Evolutionary conservation across 2,888 invertebrate genomes (phyloP), one percentile per base, ranked within the genome.

Genomic region (Chironomus tentans): DNA sequence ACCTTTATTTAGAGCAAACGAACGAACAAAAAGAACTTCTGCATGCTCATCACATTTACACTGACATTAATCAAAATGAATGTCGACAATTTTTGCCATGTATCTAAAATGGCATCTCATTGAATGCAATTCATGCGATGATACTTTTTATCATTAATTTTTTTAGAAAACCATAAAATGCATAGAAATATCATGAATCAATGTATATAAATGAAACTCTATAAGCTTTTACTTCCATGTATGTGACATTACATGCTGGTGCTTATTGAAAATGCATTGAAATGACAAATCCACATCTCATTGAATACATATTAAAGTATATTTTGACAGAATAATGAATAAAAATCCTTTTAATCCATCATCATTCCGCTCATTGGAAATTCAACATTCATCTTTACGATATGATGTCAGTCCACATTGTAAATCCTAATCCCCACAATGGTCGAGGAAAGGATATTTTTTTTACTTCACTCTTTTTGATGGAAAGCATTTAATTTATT

Each of bases 61-160:
- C 65, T 24, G 15, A 56, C 71, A 71, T 71, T 47, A 71, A 71
- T 70, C 71, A 71, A 71, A 71, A 71, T 71, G 22, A 71, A 71
- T 71, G 71, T 71, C 22, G 71, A 70, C 48, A 38, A 38, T 38
- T 38, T 38, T n/a, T 68, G 18, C n/a, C n/a, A 56, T 56, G 56
- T 13, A 38, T 38, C 38, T 38, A 38, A 38, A 38, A 38, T 38
- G 38, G 38, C 38, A 38, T 38, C 38, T 38, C 10, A 38, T 38
- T 38, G 38, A 38, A 38, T 38, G 38, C 38, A 38, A 38, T 38
- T 38, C 38, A 38, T 56, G 56, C 15, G 18, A 56, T 5, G 56
- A 56, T 56, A 18, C n/a, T 56, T 18, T 56, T 56, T 56, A 12
- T 5, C 50, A 50, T n/a, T 15, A 50, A 50, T 15, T 56, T 56